Base-by-base conservation (phyloP, 2,113 vertebrate genomes). In the Lampris incognitus region DNA sequence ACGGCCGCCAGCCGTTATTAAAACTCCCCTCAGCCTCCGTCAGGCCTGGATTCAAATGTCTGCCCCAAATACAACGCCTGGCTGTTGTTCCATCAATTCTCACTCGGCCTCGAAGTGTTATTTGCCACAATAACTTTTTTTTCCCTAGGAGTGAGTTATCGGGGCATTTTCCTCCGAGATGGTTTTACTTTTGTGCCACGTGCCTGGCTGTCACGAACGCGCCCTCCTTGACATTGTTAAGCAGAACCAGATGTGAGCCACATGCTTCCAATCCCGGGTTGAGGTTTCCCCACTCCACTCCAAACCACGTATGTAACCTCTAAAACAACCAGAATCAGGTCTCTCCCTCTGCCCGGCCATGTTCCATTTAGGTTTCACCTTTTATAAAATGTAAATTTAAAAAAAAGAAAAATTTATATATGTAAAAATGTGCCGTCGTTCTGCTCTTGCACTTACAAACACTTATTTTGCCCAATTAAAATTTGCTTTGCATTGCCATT, bases 341-440 rank as follows among this genome's bases (percentile, higher is more conserved):
- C 91, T 92, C 92, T 93, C 94, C 94, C 94, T 91, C 92, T 84
- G 86, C 93, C 95, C 94, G 94, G 94, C 94, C 93, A 93, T 95
- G 76, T 79, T 85, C 81, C 68, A 70, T 80, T 69, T 79, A 37
- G 63, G 57, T 76, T 78, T 86, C 55, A 59, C 66, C 65, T 83
- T 79, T 87, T 54, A 83, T 56, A 57, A 76, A 57, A 24, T 24
- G 24, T 24, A 24, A 24, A 24, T 24, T 24, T 24, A 24, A 24
- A 24, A 24, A 24, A 24, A 24, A 24, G 24, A 24, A 72, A 57
- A 74, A 76, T 41, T 72, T 78, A 81, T 64, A 66, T 46, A 48
- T 60, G 10, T 42, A 39, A 50, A 59, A 36, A 39, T 36, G 38
- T 24, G 40, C 24, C 24, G 8, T 66, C n/a, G 42, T 55, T 67